phyloP scores from a whole-genome alignment of 2,888 invertebrate genomes.

The Hemaris fuciformis region DNA sequence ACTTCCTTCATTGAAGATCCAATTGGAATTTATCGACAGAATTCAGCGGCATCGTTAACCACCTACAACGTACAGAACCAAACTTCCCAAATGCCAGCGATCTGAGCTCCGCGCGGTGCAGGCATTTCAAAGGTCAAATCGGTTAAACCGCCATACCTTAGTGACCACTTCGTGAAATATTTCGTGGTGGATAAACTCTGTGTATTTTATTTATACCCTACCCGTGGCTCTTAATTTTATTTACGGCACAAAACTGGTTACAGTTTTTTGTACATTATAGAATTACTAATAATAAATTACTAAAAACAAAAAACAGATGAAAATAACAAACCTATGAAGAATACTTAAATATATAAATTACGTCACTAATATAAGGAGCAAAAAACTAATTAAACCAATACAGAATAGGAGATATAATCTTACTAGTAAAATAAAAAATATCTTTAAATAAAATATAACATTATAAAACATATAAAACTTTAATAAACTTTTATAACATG shows the following conservation, averaged over 20 bases:
- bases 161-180: slow-evolving; percentile 29
- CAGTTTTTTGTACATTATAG: too few relatives aligned
- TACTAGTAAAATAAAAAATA: too few relatives aligned
- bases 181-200: not conserved
- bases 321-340: not conserved
- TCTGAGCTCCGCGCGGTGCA: slow-evolving; percentile 46
- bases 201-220: not conserved
- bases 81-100: slow-evolving; percentile 45
- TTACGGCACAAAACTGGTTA: too few relatives aligned
- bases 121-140: slow-evolving; percentile 60
- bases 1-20: not conserved
- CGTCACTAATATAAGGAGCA: too few relatives aligned
- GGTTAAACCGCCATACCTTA: slow-evolving; percentile 44
- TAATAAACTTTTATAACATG: too few relatives aligned
- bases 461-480: too few relatives aligned
- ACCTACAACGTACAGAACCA: slow-evolving; percentile 32
- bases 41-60: slow-evolving; percentile 22
- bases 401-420: too few relatives aligned
- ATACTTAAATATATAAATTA: too few relatives aligned
- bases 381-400: too few relatives aligned
- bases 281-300: too few relatives aligned
- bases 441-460: too few relatives aligned
- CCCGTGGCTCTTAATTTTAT: not conserved
- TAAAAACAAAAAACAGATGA: too few relatives aligned
- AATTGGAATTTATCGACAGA: slow-evolving; percentile 17